Conservation (phyloP, 1,140 invertebrate species). For the Sinonovacula constricta region DNA sequence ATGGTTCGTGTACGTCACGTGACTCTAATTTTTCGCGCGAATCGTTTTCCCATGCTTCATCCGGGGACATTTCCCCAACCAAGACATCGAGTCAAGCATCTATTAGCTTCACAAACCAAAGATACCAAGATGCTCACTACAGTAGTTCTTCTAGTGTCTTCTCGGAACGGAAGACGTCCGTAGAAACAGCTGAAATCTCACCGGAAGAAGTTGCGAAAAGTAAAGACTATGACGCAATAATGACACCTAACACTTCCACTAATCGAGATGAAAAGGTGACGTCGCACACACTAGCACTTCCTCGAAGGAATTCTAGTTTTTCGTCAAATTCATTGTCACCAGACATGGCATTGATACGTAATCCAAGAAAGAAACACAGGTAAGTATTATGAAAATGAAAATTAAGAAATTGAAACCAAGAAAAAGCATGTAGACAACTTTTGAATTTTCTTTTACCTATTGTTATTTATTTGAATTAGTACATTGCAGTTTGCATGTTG, state of each 20-base stretch:
- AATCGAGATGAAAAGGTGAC: background rate
- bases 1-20: background rate
- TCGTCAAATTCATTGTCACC: constrained; percentile 42
- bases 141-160: constrained; percentile 48
- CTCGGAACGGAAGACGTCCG: too few species aligned
- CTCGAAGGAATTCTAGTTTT: background rate
- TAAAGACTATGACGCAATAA: too few species aligned
- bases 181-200: too few species aligned
- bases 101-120: background rate
- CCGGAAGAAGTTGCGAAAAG: too few species aligned
- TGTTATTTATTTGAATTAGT: too few species aligned
- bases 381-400: too few species aligned
- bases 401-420: too few species aligned
- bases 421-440: too few species aligned
- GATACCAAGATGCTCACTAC: constrained; percentile 12
- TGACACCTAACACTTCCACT: too few species aligned
- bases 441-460: too few species aligned
- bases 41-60: constrained; percentile 14
- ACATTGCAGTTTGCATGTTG: too few species aligned
- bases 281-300: background rate
- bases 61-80: constrained; percentile 9
- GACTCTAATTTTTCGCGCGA: constrained; percentile 11
- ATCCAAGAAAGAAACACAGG: constrained; percentile 4
- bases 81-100: background rate
- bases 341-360: constrained; percentile 39